Evolutionary conservation across 2,113 vertebrate species (phyloP).

Genomic region (Actenoides lindsayi): DNA sequence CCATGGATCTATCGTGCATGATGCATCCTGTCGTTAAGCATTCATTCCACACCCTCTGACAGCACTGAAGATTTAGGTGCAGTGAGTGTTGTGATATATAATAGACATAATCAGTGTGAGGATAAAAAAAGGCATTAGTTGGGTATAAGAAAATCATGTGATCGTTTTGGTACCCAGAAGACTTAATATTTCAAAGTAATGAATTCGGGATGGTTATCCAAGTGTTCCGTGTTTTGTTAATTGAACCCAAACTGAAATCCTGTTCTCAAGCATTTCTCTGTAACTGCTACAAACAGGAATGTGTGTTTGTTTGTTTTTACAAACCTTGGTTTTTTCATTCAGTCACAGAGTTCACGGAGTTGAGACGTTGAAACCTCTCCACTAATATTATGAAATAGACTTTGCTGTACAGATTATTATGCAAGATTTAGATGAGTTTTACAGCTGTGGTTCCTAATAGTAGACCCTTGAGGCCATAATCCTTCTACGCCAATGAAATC

Average conservation of each 20-base stretch:
- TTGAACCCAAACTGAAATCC: not conserved
- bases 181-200: not conserved
- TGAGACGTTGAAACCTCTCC: not conserved
- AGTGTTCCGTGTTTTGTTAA: not conserved
- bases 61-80: not conserved
- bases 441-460: not conserved
- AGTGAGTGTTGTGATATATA: not conserved
- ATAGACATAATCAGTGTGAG: not conserved
- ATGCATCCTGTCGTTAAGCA: not conserved
- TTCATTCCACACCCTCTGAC: not conserved
- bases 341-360: not conserved
- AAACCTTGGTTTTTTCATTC: not conserved
- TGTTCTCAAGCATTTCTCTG: not conserved
- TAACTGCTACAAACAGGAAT: not conserved
- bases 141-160: not conserved
- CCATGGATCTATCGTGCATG: not conserved
- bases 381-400: not conserved
- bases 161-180: not conserved
- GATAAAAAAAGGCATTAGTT: not conserved
- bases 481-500: not conserved
- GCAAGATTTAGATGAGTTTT: not conserved
- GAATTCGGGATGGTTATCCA: not conserved
- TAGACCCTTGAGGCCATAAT: not conserved
- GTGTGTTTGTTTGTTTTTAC: not conserved
- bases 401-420: not conserved